Evolutionary conservation across 1,140 invertebrate species (phyloP).

Genomic region (Leptinotarsa defecta): DNA sequence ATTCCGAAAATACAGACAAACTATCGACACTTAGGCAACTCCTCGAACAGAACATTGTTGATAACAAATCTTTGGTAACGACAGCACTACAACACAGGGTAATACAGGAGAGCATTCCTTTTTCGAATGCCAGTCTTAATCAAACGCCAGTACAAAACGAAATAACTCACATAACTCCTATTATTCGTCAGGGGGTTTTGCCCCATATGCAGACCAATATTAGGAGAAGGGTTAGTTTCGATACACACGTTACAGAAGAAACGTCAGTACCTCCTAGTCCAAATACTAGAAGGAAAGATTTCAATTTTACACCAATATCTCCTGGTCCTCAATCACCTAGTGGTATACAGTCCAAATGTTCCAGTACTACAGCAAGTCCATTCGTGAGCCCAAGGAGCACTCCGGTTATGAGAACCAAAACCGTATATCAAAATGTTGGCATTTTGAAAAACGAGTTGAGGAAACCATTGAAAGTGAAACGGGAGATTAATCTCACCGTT

Average conservation of each 20-base stretch:
- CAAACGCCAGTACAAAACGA: constrained; percentile 22
- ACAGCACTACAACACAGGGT: constrained; percentile 12
- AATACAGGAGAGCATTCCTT: constrained; percentile 11
- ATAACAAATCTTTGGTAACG: constrained; percentile 35
- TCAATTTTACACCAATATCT: constrained; percentile 71
- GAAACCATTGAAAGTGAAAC: constrained; percentile 41
- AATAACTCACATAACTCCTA: constrained; percentile 21
- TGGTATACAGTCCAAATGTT: constrained; percentile 60
- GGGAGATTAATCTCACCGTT: constrained; percentile 46
- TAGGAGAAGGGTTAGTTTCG: constrained; percentile 66
- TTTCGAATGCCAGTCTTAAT: constrained; percentile 18
- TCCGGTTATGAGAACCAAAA: constrained; percentile 64
- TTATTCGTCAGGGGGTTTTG: constrained; percentile 22
- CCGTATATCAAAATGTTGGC: constrained; percentile 38
- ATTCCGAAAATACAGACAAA: constrained; percentile 59
- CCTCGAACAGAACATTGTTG: constrained; percentile 62
- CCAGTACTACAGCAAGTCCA: constrained; percentile 70
- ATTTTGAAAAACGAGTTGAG: constrained; percentile 31
- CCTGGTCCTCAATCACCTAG: constrained; percentile 69
- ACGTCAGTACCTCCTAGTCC: constrained; percentile 63
- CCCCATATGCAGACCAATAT: constrained; percentile 41
- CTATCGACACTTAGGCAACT: constrained; percentile 74
- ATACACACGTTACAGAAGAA: constrained; percentile 56
- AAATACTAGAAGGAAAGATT: constrained; percentile 69
- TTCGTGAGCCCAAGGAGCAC: constrained; percentile 84